phyloP scores from a whole-genome alignment of 2,888 invertebrate genomes.

The Caenorhabditis becei region DNA sequence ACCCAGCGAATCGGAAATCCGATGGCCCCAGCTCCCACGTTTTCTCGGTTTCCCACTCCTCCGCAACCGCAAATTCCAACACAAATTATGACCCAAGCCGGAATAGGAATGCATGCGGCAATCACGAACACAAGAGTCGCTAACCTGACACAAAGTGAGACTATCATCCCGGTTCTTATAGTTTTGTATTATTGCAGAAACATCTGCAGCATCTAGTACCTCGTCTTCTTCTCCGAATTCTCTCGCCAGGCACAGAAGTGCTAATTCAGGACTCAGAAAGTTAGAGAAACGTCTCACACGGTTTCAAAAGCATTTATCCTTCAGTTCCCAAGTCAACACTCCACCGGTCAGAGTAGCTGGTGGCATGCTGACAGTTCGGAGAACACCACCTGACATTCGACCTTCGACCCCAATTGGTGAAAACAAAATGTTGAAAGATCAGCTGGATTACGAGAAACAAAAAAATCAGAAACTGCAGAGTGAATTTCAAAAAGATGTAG shows the following conservation, averaged over 20 bases:
- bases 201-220: neutral
- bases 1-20: neutral
- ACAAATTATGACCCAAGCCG: neutral
- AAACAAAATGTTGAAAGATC: slow-evolving; percentile 52
- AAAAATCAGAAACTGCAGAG: slow-evolving; percentile 27
- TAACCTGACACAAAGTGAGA: slow-evolving; percentile 8
- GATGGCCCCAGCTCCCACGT: neutral
- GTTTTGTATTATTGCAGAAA: neutral
- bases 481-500: slow-evolving; percentile 46
- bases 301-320: neutral
- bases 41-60: neutral
- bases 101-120: slow-evolving; percentile 11
- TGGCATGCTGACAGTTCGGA: neutral
- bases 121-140: slow-evolving; percentile 9
- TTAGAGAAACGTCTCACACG: neutral
- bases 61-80: slow-evolving; percentile 3
- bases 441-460: slow-evolving; percentile 51
- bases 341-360: slow-evolving; percentile 5
- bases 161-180: neutral
- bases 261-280: slow-evolving; percentile 42
- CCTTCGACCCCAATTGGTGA: slow-evolving; percentile 53
- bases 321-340: slow-evolving; percentile 4
- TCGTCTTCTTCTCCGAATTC: slow-evolving; percentile 22
- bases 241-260: slow-evolving; percentile 39
- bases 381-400: slow-evolving; percentile 11